Conservation (phyloP, 1,140 invertebrate genomes). For the Idris sp. region DNA sequence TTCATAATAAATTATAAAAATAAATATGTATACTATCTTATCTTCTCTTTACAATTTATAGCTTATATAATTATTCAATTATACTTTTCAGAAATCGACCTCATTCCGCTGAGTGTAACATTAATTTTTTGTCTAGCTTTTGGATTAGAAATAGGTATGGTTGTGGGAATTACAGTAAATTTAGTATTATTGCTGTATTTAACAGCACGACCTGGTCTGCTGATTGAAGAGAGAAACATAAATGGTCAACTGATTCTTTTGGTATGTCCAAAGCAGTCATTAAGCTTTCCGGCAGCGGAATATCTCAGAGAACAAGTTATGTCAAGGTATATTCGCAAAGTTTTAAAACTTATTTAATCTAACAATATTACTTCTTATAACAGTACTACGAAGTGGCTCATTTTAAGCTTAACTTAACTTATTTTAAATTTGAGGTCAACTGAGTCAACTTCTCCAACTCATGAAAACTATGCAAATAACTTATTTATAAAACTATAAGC, state of each 20-base stretch:
- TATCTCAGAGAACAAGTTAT: conserved; percentile 80
- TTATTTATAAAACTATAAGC: too few species aligned
- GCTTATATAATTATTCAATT: too few species aligned
- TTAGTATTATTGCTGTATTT: conserved; percentile 83
- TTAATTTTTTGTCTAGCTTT: conserved; percentile 81
- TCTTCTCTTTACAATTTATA: too few species aligned
- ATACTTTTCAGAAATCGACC: conserved; percentile 82
- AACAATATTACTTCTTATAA: too few species aligned
- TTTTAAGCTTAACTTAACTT: too few species aligned
- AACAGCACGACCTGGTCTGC: conserved; percentile 81
- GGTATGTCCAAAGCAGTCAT: conserved; percentile 81
- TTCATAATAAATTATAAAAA: too few species aligned
- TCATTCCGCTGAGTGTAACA: conserved; percentile 82
- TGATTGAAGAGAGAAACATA: conserved; percentile 75
- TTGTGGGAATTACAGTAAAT: conserved; percentile 83
- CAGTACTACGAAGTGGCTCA: too few species aligned
- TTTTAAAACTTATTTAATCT: too few species aligned
- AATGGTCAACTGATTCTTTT: conserved; percentile 73
- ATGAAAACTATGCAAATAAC: too few species aligned
- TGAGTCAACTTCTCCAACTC: too few species aligned
- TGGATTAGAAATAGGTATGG: conserved; percentile 86
- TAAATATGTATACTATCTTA: too few species aligned
- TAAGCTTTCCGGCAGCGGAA: conserved; percentile 84
- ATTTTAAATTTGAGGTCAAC: too few species aligned
- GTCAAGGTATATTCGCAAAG: conserved; percentile 65